These are phyloP conservation scores for Keiferia lycopersicella DNA, from an alignment of 2,888 invertebrate species.

Conservation along the genomic window DNA sequence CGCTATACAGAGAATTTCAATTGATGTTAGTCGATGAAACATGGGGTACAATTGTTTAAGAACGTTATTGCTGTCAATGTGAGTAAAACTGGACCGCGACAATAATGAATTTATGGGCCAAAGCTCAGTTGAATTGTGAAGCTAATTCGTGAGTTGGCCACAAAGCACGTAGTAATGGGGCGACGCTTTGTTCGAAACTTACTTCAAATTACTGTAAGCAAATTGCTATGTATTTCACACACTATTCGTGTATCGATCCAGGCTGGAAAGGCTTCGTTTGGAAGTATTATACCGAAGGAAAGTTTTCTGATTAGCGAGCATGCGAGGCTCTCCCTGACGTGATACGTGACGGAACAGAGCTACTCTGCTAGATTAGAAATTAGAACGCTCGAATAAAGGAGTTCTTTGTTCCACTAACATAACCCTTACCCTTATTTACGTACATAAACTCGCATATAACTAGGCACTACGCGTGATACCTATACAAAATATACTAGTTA, in stretches of 20 bases:
- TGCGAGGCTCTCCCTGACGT: conserved; percentile 30
- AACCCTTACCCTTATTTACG: background rate
- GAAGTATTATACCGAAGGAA: conserved; percentile 28
- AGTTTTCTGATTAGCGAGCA: conserved; percentile 36
- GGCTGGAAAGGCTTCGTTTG: conserved; percentile 10
- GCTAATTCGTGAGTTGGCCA: conserved; percentile 1
- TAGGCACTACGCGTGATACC: background rate
- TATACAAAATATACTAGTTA: too few species aligned
- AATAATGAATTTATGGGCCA: conserved; percentile 1
- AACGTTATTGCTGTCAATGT: conserved; percentile 1
- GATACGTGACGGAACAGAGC: conserved; percentile 21
- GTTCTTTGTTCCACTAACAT: background rate
- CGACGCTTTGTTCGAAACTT: conserved; percentile 10
- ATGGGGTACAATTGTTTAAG: conserved; percentile 5
- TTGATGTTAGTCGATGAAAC: conserved; percentile 9
- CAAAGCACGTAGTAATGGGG: conserved; percentile 6
- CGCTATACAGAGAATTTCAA: conserved; percentile 16
- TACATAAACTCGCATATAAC: background rate
- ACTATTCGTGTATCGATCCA: background rate
- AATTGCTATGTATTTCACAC: conserved; percentile 19
- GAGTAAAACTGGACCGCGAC: background rate
- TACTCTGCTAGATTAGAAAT: conserved; percentile 14
- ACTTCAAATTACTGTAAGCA: conserved; percentile 16
- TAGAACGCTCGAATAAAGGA: conserved; percentile 10
- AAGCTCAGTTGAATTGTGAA: background rate